phyloP scores from a whole-genome alignment of 53 echinoderm and acorn worm species.

The Echinometra lucunter region DNA sequence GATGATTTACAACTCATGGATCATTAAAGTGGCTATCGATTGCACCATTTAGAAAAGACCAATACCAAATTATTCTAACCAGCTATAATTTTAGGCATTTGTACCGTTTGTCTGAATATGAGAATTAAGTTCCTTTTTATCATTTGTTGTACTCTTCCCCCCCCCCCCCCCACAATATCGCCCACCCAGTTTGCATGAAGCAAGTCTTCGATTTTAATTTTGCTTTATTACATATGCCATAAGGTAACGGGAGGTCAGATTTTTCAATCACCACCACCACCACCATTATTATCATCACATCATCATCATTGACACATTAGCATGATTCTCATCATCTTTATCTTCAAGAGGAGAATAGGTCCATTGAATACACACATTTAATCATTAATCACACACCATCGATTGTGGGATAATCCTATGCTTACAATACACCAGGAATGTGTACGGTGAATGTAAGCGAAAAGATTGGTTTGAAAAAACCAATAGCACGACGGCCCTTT shows the following conservation, averaged over 20 bases:
- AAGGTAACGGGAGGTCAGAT: background rate
- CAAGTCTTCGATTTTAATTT: too few species aligned
- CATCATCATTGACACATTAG: conserved; percentile 9
- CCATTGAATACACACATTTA: background rate
- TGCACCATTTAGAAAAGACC: too few species aligned
- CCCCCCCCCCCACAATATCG: too few species aligned
- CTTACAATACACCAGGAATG: conserved; percentile 9
- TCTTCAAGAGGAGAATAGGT: background rate
- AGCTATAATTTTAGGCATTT: too few species aligned
- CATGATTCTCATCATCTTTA: conserved; percentile 7
- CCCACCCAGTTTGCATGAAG: too few species aligned
- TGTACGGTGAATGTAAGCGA: background rate
- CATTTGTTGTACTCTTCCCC: too few species aligned
- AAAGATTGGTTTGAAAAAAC: background rate
- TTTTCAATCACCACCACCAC: background rate
- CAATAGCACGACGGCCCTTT: background rate
- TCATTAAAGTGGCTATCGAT: too few species aligned
- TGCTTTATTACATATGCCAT: background rate
- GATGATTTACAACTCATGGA: too few species aligned
- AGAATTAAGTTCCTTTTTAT: too few species aligned
- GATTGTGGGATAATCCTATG: background rate
- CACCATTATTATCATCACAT: background rate
- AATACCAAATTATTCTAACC: too few species aligned
- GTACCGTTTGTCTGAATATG: too few species aligned
- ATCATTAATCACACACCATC: background rate